Evolutionary conservation across 2,888 invertebrate species (phyloP).

Genomic region (Myopa tessellatipennis): DNA sequence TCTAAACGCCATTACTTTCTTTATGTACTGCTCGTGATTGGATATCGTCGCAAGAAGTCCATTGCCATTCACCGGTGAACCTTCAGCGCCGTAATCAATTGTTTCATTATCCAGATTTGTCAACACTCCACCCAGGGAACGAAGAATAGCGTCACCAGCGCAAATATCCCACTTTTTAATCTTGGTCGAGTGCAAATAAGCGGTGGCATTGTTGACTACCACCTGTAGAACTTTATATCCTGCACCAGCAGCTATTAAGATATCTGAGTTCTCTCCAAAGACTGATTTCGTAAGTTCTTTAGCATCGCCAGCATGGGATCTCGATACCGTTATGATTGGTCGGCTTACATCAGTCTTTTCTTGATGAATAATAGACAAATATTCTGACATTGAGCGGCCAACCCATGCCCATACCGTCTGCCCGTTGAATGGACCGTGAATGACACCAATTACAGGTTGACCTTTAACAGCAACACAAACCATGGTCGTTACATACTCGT

Average conservation of each 20-base stretch:
- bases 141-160: slow-evolving; percentile 87
- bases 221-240: slow-evolving; percentile 86
- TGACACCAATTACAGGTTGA: slow-evolving; percentile 90
- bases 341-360: slow-evolving; percentile 51
- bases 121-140: slow-evolving; percentile 82
- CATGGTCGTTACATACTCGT: slow-evolving; percentile 97
- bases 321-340: slow-evolving; percentile 81
- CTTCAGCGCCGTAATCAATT: slow-evolving; percentile 75
- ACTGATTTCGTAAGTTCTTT: slow-evolving; percentile 75
- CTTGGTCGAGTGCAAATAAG: slow-evolving; percentile 90
- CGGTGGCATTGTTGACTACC: slow-evolving; percentile 83
- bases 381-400: slow-evolving; percentile 77
- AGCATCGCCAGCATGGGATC: slow-evolving; percentile 90
- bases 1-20: slow-evolving; percentile 66
- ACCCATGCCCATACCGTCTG: slow-evolving; percentile 90
- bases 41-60: slow-evolving; percentile 79
- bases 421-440: slow-evolving; percentile 89
- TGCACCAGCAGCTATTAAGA: slow-evolving; percentile 83
- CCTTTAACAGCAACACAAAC: slow-evolving; percentile 94
- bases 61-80: slow-evolving; percentile 71
- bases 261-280: slow-evolving; percentile 75
- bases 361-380: slow-evolving; percentile 70
- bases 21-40: slow-evolving; percentile 76
- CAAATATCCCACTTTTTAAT: slow-evolving; percentile 99
- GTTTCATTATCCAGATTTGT: slow-evolving; percentile 76